Evolutionary conservation across 1,140 invertebrate genomes (phyloP).

Genomic region (Ips typographus): DNA sequence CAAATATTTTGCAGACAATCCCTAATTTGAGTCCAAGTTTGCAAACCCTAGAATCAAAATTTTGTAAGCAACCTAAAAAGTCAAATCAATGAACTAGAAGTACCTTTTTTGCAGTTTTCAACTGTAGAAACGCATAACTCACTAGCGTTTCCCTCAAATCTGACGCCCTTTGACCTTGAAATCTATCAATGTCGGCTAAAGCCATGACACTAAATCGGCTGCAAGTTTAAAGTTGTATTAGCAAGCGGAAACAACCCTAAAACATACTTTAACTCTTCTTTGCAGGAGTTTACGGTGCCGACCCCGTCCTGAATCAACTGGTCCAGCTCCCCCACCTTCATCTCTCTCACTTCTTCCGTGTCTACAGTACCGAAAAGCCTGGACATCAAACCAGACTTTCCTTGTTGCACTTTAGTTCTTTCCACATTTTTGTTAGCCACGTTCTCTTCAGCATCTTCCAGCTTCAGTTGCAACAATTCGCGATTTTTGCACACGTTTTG

Average conservation of each 20-base stretch:
- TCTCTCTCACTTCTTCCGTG: conserved; percentile 75
- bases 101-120: conserved; percentile 81
- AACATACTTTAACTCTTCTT: conserved; percentile 64
- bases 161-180: conserved; percentile 74
- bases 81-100: conserved; percentile 6
- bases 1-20: conserved; percentile 70
- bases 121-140: conserved; percentile 74
- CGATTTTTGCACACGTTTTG: conserved; percentile 74
- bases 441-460: conserved; percentile 70
- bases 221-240: conserved; percentile 43
- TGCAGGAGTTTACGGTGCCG: conserved; percentile 60
- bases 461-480: conserved; percentile 70
- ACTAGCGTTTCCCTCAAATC: conserved; percentile 77
- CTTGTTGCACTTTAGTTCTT: conserved; percentile 58
- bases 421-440: conserved; percentile 58
- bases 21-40: conserved; percentile 74
- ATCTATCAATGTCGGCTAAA: conserved; percentile 72
- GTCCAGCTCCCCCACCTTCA: conserved; percentile 70
- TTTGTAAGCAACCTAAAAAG: neutral
- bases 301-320: conserved; percentile 70
- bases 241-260: neutral
- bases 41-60: conserved; percentile 61
- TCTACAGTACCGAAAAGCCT: conserved; percentile 76
- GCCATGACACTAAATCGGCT: conserved; percentile 75
- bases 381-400: conserved; percentile 71